These are phyloP conservation scores for Kuschelorhynchus macadamiae DNA, from an alignment of 2,888 invertebrate genomes.

Conservation along the genomic window DNA sequence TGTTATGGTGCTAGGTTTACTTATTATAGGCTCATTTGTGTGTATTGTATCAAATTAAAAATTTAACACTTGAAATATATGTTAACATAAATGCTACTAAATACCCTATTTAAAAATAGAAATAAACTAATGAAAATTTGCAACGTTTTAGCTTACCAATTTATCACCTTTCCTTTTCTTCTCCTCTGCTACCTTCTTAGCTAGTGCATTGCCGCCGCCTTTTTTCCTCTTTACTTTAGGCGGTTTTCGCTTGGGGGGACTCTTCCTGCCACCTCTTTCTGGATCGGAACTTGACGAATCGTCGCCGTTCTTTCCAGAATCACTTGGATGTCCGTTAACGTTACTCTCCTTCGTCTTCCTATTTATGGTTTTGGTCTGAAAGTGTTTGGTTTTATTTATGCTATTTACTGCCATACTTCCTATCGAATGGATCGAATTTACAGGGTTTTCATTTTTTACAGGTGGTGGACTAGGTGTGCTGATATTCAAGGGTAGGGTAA, in stretches of 20 bases:
- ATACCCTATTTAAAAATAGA: too few relatives aligned
- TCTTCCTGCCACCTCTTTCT: constrained; percentile 68
- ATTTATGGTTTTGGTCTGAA: constrained; percentile 60
- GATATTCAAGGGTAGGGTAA: constrained; percentile 75
- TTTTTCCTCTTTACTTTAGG: constrained; percentile 77
- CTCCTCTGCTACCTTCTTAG: constrained; percentile 70
- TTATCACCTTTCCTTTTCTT: constrained; percentile 73
- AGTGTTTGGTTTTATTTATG: constrained; percentile 71
- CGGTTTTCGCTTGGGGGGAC: constrained; percentile 75
- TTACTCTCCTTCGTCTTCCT: constrained; percentile 48
- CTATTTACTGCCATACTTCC: constrained; percentile 78
- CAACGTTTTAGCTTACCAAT: constrained; percentile 39
- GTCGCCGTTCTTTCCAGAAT: constrained; percentile 59
- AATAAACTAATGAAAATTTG: too few relatives aligned
- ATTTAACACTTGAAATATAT: too few relatives aligned
- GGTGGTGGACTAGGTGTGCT: constrained; percentile 66
- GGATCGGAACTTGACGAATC: constrained; percentile 80
- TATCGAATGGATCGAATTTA: constrained; percentile 73
- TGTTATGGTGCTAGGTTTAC: too few relatives aligned
- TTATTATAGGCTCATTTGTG: too few relatives aligned
- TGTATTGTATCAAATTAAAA: too few relatives aligned
- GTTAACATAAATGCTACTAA: too few relatives aligned
- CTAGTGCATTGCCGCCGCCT: constrained; percentile 69
- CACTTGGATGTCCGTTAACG: constrained; percentile 46
- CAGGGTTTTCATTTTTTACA: constrained; percentile 65